Percentiles rank a stretch among this genome's conserved stretches.
Conservation (phyloP, 2,113 vertebrate genomes). For the Eulemur macaco region DNA sequence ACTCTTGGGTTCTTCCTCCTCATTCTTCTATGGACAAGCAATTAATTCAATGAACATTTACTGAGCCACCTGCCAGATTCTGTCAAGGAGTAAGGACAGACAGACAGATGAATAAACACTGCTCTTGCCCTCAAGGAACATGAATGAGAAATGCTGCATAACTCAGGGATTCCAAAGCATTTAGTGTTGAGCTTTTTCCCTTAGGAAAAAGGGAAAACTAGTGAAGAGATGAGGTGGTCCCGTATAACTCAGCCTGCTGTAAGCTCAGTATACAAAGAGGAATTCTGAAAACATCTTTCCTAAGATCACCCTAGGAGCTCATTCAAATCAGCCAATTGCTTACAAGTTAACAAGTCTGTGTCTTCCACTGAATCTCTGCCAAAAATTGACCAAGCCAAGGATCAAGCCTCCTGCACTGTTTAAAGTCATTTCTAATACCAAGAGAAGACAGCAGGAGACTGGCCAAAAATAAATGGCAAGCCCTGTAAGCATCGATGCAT, state of each 20-base stretch:
- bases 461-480: not conserved
- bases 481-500: not conserved
- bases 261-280: not conserved
- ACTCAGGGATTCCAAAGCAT: not conserved
- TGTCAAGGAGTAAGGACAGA: not conserved
- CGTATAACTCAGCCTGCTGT: not conserved
- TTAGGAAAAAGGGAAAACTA: not conserved
- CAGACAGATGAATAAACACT: not conserved
- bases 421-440: conserved; percentile 14
- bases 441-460: not conserved
- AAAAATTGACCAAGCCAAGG: conserved; percentile 33
- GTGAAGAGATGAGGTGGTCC: not conserved
- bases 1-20: not conserved
- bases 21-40: conserved; percentile 11
- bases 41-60: not conserved
- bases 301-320: not conserved
- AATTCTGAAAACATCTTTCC: conserved; percentile 40
- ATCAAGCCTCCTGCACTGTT: not conserved
- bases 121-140: not conserved
- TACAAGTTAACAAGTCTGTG: conserved; percentile 28
- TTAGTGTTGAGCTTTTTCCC: not conserved
- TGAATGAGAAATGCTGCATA: not conserved
- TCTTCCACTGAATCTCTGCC: not conserved
- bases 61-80: not conserved
- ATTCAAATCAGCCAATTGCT: not conserved